phyloP scores from a whole-genome alignment of 2,888 invertebrate genomes.

The Copidosoma aretas region DNA sequence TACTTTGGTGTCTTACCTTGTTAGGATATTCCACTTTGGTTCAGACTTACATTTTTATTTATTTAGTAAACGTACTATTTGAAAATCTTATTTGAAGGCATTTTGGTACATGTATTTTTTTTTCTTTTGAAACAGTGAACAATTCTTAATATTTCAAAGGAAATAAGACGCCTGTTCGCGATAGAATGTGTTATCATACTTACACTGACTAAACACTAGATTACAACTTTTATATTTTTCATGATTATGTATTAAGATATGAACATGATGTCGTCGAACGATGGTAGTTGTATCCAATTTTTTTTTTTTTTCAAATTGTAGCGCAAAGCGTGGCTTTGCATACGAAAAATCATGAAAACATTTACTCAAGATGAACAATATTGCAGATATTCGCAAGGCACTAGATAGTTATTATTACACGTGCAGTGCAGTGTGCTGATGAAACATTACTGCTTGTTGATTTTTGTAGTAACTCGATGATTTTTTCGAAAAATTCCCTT shows the following conservation, averaged over 20 bases:
- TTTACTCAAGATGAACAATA: constrained; percentile 13
- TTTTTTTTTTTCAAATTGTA: not conserved
- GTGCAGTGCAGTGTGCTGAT: not conserved
- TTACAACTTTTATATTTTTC: not conserved
- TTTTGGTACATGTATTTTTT: too few species aligned
- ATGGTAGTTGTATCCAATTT: not conserved
- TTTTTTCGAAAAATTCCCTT: constrained; percentile 10
- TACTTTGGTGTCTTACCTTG: constrained; percentile 4
- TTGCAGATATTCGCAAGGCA: constrained; percentile 12
- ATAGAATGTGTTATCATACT: constrained; percentile 17
- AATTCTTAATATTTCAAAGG: too few species aligned
- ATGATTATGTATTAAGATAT: constrained; percentile 3
- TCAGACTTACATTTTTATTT: too few species aligned
- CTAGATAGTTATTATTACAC: constrained; percentile 18
- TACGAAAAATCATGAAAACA: not conserved
- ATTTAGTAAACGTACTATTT: too few species aligned
- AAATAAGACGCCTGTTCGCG: too few species aligned
- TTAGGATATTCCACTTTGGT: too few species aligned
- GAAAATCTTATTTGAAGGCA: too few species aligned
- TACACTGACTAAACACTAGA: constrained; percentile 23
- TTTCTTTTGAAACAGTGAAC: too few species aligned
- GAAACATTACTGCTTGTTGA: constrained; percentile 17
- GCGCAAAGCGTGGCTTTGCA: constrained; percentile 17
- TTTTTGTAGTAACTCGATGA: not conserved
- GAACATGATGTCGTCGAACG: not conserved